Base-by-base conservation (phyloP, 2,113 vertebrate species). In the Amblyornis subalaris region DNA sequence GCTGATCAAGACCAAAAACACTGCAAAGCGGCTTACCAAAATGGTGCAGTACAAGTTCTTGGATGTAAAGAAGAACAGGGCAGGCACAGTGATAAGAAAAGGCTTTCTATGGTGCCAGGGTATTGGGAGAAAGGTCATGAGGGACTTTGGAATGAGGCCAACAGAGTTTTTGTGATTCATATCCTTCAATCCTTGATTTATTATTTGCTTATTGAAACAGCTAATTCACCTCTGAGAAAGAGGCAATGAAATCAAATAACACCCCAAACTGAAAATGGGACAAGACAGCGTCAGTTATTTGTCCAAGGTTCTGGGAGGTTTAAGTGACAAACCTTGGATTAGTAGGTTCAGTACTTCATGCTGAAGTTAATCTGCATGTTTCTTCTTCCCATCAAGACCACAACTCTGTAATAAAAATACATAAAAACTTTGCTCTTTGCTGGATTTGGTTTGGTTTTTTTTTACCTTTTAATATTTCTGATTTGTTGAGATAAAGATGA, bases 21-120 rank as follows among this genome's bases (percentile, higher is more conserved):
- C 22, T 1, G 0, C 3, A 54, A 25, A 36, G 20, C 2, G 1
- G 4, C 18, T 83, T 61, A 35, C 10, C 10, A 42, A 64, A 72
- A 42, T 44, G 16, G 12, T 62, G 14, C 18, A 26, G 9, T 20
- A 15, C 1, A 21, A 44, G 4, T 35, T 48, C 4, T 48, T 50
- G 28, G 19, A n/a, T 50, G 17, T 38, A 47, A 76, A 55, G 12
- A 40, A 65, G 29, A 14, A 24, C 12, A 14, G 16, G 15, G 18
- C 18, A 18, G 18, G 24, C 18, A 36, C 4, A 71, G 10, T 42
- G 10, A 33, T 4, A 28, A 40, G 11, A 12, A n/a, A 66, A 45
- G 12, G 14, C 50, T n/a, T 48, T 51, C 10, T 28, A 22, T 26
- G 16, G 14, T 57, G 15, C 7, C 9, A 16, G n/a, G 4, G 3